phyloP scores from a whole-genome alignment of 2,113 vertebrate genomes.

The Bufo bufo region DNA sequence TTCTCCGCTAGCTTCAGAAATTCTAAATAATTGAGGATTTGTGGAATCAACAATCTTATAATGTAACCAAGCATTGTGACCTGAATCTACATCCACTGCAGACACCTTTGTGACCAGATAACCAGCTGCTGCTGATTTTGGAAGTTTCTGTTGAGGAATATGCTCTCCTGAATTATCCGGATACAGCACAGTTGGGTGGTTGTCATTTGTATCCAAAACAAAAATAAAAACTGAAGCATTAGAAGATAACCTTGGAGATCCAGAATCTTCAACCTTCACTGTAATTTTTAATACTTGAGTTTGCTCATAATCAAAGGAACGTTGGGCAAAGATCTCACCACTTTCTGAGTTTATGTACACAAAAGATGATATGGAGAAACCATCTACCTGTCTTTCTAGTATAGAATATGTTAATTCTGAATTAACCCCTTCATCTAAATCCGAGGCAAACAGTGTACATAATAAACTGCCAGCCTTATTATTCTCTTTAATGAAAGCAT shows the following conservation, averaged over 20 bases:
- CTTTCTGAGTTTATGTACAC: slow-evolving; percentile 68
- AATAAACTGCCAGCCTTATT: slow-evolving; percentile 65
- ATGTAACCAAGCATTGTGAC: slow-evolving; percentile 75
- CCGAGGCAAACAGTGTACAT: slow-evolving; percentile 70
- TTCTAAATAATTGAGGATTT: slow-evolving; percentile 68
- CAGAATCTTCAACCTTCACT: slow-evolving; percentile 70
- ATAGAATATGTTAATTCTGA: slow-evolving; percentile 71
- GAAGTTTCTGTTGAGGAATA: slow-evolving; percentile 67
- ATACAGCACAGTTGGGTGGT: slow-evolving; percentile 71
- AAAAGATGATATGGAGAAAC: slow-evolving; percentile 62
- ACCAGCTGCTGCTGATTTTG: slow-evolving; percentile 69
- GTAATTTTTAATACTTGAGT: slow-evolving; percentile 64
- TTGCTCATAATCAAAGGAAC: slow-evolving; percentile 68
- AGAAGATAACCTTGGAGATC: slow-evolving; percentile 58
- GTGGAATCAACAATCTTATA: slow-evolving; percentile 68
- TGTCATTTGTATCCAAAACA: slow-evolving; percentile 61
- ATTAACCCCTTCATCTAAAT: slow-evolving; percentile 65
- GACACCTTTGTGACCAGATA: slow-evolving; percentile 71
- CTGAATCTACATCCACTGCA: slow-evolving; percentile 74
- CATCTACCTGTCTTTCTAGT: slow-evolving; percentile 60
- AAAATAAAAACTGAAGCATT: slow-evolving; percentile 52
- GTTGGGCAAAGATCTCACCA: slow-evolving; percentile 61
- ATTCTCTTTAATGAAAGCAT: slow-evolving; percentile 76
- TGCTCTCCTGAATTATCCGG: slow-evolving; percentile 57
- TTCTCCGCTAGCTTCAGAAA: slow-evolving; percentile 70